Percentiles rank a stretch among this genome's conserved stretches.
Conservation (phyloP, 2,113 vertebrate genomes). For the Poecilia latipinna region DNA sequence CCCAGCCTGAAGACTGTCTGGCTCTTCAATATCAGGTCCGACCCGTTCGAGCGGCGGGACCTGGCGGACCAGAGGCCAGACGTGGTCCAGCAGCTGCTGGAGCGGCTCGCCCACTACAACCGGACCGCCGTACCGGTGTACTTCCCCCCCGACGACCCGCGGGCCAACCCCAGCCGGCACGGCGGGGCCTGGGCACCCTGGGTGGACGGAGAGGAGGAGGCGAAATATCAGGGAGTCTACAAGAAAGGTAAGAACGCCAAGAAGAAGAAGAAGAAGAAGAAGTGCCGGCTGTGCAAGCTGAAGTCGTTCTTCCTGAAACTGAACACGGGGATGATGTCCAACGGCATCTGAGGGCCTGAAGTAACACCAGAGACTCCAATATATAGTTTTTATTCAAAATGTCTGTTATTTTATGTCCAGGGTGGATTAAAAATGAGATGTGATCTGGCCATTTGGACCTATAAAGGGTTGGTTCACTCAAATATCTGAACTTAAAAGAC, state of each 20-base stretch:
- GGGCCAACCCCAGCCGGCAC: constrained; percentile 86
- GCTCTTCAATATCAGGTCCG: constrained; percentile 94
- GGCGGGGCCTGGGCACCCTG: constrained; percentile 91
- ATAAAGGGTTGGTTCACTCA: no score
- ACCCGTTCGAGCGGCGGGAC: constrained; percentile 90
- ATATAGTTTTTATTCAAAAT: background rate
- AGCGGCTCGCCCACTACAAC: constrained; percentile 87
- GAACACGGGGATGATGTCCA: constrained; percentile 91
- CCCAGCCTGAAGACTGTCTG: constrained; percentile 79
- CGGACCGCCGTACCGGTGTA: constrained; percentile 88
- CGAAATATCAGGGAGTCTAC: constrained; percentile 63
- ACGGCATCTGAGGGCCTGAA: constrained; percentile 80
- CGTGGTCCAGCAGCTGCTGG: constrained; percentile 85
- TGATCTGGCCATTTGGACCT: no score
- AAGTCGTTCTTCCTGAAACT: constrained; percentile 91
- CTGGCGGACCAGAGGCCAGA: constrained; percentile 84
- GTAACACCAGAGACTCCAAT: no score
- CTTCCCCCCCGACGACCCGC: constrained; percentile 90
- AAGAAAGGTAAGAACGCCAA: constrained; percentile 69
- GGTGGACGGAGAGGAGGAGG: constrained; percentile 82
- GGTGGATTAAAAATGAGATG: no score
- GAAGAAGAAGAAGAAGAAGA: constrained; percentile 78
- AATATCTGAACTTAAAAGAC: no score
- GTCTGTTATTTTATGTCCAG: background rate
- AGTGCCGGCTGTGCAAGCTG: constrained; percentile 88